Evolutionary conservation across 2,113 vertebrate species (phyloP).

Genomic region (Varanus komodoensis): DNA sequence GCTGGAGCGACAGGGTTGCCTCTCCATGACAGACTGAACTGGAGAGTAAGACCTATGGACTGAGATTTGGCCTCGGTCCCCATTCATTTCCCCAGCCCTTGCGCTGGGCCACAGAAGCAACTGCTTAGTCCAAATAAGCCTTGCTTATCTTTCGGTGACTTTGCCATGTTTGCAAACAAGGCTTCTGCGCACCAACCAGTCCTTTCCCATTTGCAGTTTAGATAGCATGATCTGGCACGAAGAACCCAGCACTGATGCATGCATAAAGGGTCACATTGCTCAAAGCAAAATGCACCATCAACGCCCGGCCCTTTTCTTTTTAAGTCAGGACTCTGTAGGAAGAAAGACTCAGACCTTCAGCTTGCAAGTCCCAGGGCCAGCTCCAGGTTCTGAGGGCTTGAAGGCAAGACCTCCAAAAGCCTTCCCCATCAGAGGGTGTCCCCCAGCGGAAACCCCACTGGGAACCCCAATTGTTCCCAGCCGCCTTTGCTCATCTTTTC

Average conservation of each 20-base stretch:
- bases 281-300: not conserved
- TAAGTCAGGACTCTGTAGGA: too few relatives aligned
- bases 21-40: not conserved
- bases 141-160: not conserved
- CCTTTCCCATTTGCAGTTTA: not conserved
- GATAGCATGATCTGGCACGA: not conserved
- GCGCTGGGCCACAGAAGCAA: not conserved
- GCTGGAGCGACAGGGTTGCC: not conserved
- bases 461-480: too few relatives aligned
- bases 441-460: too few relatives aligned
- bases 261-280: too few relatives aligned
- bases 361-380: too few relatives aligned
- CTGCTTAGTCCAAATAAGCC: too few relatives aligned
- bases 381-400: too few relatives aligned
- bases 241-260: not conserved
- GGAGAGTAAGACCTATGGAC: not conserved
- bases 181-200: not conserved
- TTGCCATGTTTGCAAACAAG: not conserved
- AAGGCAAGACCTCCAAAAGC: too few relatives aligned
- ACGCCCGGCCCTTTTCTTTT: too few relatives aligned
- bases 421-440: too few relatives aligned
- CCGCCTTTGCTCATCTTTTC: too few relatives aligned
- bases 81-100: not conserved
- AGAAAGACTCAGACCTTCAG: not conserved
- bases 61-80: not conserved